phyloP scores from a whole-genome alignment of 1,140 invertebrate genomes.

The Fopius arisanus region DNA sequence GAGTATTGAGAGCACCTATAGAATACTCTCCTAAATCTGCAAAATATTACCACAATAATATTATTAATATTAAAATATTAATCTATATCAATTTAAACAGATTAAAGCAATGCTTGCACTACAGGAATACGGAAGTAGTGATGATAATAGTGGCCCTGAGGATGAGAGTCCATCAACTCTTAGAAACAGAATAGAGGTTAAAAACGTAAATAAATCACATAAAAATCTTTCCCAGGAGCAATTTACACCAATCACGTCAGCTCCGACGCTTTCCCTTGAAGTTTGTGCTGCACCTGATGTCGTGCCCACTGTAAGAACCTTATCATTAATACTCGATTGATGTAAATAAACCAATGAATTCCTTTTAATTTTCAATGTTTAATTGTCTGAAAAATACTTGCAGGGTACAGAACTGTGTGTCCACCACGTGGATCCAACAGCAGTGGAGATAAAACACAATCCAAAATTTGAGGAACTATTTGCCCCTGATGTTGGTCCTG shows the following conservation, averaged over 20 bases:
- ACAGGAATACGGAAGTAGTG: constrained; percentile 72
- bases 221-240: constrained; percentile 23
- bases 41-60: no score
- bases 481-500: constrained; percentile 89
- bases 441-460: constrained; percentile 87
- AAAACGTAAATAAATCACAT: constrained; percentile 20
- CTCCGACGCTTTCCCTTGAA: constrained; percentile 68
- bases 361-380: no score
- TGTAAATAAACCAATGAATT: background rate
- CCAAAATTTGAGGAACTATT: constrained; percentile 96
- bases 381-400: constrained; percentile 17
- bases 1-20: no score
- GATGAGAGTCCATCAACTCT: constrained; percentile 50
- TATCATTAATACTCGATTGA: background rate
- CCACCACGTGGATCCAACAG: constrained; percentile 74
- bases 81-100: no score
- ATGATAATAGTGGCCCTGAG: constrained; percentile 64
- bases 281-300: constrained; percentile 84
- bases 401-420: constrained; percentile 68
- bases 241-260: constrained; percentile 34
- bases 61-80: no score
- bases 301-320: constrained; percentile 73
- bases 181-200: constrained; percentile 33
- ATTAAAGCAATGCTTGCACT: constrained; percentile 68
- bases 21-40: no score